Conservation (phyloP, 2,113 vertebrate species). For the Labeo rohita region DNA sequence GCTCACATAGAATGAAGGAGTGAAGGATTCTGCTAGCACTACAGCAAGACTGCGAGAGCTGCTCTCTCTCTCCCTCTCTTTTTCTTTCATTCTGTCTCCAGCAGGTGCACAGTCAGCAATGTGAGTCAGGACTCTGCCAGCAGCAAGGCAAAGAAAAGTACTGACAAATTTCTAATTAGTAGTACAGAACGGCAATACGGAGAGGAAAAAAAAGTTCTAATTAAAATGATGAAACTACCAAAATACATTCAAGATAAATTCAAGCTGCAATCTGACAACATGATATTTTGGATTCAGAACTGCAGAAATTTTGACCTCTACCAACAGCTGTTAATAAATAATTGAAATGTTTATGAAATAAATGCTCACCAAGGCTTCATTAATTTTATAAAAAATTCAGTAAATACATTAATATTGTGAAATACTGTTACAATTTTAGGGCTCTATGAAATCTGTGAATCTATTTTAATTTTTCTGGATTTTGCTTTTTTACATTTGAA, state of each 20-base stretch:
- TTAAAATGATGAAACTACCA: slow-evolving; percentile 1
- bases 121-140: slow-evolving; percentile 40
- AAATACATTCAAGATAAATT: background rate
- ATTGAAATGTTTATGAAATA: too few species aligned
- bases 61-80: slow-evolving; percentile 33
- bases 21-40: background rate
- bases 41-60: slow-evolving; percentile 19
- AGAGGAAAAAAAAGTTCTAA: background rate
- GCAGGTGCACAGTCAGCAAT: slow-evolving; percentile 60
- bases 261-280: background rate
- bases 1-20: slow-evolving; percentile 7
- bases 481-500: too few species aligned
- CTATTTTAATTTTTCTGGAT: too few species aligned
- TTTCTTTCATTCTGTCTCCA: slow-evolving; percentile 32
- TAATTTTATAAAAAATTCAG: background rate
- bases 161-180: slow-evolving; percentile 34
- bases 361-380: background rate
- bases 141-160: slow-evolving; percentile 17
- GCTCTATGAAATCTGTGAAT: too few species aligned
- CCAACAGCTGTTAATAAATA: background rate
- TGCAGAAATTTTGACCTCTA: background rate
- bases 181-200: background rate
- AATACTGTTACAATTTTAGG: background rate
- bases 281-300: background rate
- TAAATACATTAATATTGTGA: background rate